A percentile compares a stretch with the other conserved stretches of the same genome.
Evolutionary conservation across 2,113 vertebrate species (phyloP).

Genomic region (Chaenogobius annularis): DNA sequence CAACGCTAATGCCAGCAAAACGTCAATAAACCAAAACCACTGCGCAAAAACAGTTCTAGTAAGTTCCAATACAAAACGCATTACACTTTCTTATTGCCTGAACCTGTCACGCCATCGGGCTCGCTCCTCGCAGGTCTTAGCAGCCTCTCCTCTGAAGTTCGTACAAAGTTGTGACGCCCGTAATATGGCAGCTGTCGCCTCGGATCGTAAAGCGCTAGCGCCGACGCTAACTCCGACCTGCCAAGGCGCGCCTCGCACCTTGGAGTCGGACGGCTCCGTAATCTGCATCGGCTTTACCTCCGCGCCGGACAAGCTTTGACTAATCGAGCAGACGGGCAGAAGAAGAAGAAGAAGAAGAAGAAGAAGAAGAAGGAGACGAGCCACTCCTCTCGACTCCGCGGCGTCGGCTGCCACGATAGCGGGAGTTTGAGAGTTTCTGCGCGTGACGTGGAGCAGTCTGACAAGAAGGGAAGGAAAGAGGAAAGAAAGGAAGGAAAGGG

Average conservation of each 20-base stretch:
- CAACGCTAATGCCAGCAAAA: no score
- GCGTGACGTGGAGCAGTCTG: constrained; percentile 62
- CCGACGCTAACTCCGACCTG: constrained; percentile 68
- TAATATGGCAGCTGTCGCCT: constrained; percentile 70
- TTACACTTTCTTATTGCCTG: not conserved
- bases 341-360: no score
- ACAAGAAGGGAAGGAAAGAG: constrained; percentile 29
- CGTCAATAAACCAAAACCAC: not conserved
- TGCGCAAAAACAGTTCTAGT: not conserved
- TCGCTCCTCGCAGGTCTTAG: constrained; percentile 30
- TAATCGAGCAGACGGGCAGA: constrained; percentile 80
- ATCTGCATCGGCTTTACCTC: constrained; percentile 71
- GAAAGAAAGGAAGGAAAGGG: no score
- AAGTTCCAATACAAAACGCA: not conserved
- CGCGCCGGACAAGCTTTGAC: constrained; percentile 74
- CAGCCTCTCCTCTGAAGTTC: constrained; percentile 62
- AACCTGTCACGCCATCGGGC: constrained; percentile 32
- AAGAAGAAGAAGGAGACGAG: no score
- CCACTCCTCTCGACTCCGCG: constrained; percentile 58
- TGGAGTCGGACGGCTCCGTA: constrained; percentile 76
- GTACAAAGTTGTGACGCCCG: constrained; percentile 63
- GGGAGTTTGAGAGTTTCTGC: constrained; percentile 54
- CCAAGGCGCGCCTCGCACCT: constrained; percentile 55
- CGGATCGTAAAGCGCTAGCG: constrained; percentile 40
- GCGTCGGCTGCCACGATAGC: constrained; percentile 47